Base-by-base conservation (phyloP, 1,140 invertebrate species). In the Ylistrum balloti region DNA sequence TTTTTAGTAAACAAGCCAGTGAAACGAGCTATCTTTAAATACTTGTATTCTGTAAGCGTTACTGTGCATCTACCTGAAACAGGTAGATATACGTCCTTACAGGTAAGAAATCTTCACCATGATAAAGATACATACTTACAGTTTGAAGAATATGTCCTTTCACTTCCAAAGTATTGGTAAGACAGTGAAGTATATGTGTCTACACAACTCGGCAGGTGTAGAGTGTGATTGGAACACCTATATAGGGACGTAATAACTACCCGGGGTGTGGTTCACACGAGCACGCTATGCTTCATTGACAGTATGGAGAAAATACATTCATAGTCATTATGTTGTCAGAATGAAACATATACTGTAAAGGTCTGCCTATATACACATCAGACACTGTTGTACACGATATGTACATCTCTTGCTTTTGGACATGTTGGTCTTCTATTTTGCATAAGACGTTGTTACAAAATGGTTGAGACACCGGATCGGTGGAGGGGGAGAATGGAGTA, bases 271-370 rank as follows among this genome's bases (percentile, higher is more conserved):
- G 56, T 74, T 5, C 56, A 74, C 20, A 28, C 56, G 22, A 74
- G 56, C 56, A 74, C 56, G 56, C 56, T 11, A 74, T 74, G 56
- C 56, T 74, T 74, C 56, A 74, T 74, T 74, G 56, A 74, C 56
- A 74, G 28, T 17, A 74, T 28, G 56, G 28, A 28, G 56, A 28
- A 74, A 74, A 74, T 74, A 74, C 56, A 74, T 74, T 28, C n/a
- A 74, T 74, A 74, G 3, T 74, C 56, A 17, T 74, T n/a, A 74
- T 28, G 56, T 28, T 74, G 56, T 74, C 56, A 74, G 56, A n/a
- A 56, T 17, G 28, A 74, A 74, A 28, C 56, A 74, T 74, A 28
- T n/a, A n/a, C n/a, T n/a, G n/a, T n/a, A n/a, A n/a, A n/a, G n/a
- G n/a, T n/a, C n/a, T n/a, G n/a, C n/a, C n/a, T 28, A 74, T 11